Evolutionary conservation across 2,888 invertebrate genomes (phyloP).

Genomic region (Hydrotaea diabolus): DNA sequence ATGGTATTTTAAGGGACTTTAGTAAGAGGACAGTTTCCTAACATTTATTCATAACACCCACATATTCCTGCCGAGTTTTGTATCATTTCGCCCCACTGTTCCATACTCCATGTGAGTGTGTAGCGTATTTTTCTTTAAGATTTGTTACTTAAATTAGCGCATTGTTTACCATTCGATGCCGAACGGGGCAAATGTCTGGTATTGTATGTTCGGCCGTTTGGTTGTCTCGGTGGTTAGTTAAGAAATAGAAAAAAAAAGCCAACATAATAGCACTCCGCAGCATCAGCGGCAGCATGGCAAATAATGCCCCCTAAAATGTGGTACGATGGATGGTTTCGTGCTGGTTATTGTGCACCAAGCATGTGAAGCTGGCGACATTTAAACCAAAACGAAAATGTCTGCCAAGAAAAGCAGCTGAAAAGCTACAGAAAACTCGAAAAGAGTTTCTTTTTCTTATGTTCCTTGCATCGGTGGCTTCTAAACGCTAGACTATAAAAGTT

Average conservation of each 20-base stretch:
- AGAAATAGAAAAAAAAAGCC: slow-evolving; percentile 8
- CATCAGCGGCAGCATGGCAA: not conserved
- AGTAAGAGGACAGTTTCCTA: too few relatives aligned
- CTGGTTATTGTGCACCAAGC: slow-evolving; percentile 69
- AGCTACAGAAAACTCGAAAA: slow-evolving; percentile 16
- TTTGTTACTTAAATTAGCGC: slow-evolving; percentile 69
- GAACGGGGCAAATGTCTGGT: slow-evolving; percentile 25
- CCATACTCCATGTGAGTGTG: not conserved
- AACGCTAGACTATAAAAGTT: slow-evolving; percentile 70
- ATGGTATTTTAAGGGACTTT: too few relatives aligned
- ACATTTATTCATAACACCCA: too few relatives aligned
- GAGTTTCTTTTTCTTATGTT: slow-evolving; percentile 6
- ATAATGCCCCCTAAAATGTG: slow-evolving; percentile 21
- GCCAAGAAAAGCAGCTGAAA: not conserved
- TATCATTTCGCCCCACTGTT: not conserved
- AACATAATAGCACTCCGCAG: slow-evolving; percentile 38
- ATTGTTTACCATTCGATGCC: slow-evolving; percentile 48
- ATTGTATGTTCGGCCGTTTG: slow-evolving; percentile 20
- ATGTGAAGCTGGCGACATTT: slow-evolving; percentile 79
- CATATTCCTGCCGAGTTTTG: too few relatives aligned
- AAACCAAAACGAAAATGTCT: slow-evolving; percentile 55
- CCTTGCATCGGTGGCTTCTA: slow-evolving; percentile 8
- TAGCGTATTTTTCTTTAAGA: slow-evolving; percentile 39
- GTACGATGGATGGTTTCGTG: slow-evolving; percentile 35
- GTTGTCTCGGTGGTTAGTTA: slow-evolving; percentile 23